Evolutionary conservation across 2,797 vertebrate genomes (phyloP), one percentile per base, ranked within the genome.

Genomic region (Pangasius larnaudii): DNA sequence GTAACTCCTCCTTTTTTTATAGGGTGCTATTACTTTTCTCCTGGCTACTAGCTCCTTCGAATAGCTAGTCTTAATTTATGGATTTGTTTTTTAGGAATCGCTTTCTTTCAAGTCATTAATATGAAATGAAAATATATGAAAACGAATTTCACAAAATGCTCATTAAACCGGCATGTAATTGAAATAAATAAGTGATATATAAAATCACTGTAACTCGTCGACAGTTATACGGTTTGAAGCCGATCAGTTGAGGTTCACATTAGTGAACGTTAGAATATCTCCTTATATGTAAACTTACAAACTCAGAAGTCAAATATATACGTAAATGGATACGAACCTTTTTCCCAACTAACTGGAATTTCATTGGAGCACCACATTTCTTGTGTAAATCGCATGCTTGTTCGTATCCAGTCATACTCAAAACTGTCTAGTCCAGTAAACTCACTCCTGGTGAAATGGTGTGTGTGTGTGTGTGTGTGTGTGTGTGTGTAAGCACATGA

Each of bases 401-500:
- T n/a, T n/a, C 0, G 1, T n/a, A n/a, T 30, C 61, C 5, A 8
- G 8, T 56, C 14, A 56, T 19, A 56, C 18, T 56, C 53, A 56
- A 30, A 51, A 51, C 49, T 51, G 9, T 13, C 11, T 13, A 51
- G 49, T 51, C 11, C 11, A 51, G 49, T 51, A 51, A 51, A 51
- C 49, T 10, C 49, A 51, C 49, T 51, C 49, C 49, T 51, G 49
- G 11, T 8, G 42, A 46, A 46, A 7, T 46, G 42, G 53, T 69
- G 65, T 39, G 69, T 72, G 69, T 71, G 42, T 74, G 49, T 87
- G 53, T 69, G 49, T 80, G 51, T 58, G 39, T 83, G 71, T 27
- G 39, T 24, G 27, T 88, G 33, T 86, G n/a, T 71, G 22, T 75
- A 9, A 67, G 63, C 56, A 33, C 27, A 18, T 53, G 51, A 33